Evolutionary conservation across 2,888 invertebrate species (phyloP).

Genomic region (Drosophila mulleri): DNA sequence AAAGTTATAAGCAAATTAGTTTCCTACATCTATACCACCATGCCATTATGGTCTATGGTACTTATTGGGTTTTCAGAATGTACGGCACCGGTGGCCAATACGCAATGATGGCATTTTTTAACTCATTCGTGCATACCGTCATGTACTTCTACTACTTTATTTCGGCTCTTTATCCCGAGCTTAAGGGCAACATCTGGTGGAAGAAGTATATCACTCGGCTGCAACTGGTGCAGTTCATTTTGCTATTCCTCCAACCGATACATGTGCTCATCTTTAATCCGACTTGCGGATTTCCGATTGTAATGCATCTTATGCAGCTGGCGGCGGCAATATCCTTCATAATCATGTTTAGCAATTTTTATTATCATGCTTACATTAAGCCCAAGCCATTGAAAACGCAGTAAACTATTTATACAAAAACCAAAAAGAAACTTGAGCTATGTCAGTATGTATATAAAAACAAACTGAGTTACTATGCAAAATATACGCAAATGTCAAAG

Average conservation of each 20-base stretch:
- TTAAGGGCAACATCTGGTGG: slow-evolving; percentile 86
- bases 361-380: slow-evolving; percentile 76
- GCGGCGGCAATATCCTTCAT: slow-evolving; percentile 86
- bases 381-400: slow-evolving; percentile 8
- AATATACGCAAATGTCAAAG: neutral
- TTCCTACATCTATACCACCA: slow-evolving; percentile 96
- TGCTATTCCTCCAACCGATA: slow-evolving; percentile 88
- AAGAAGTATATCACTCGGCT: slow-evolving; percentile 86
- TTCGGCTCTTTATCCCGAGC: slow-evolving; percentile 84
- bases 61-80: slow-evolving; percentile 90
- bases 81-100: slow-evolving; percentile 88
- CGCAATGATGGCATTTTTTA: slow-evolving; percentile 84
- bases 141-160: slow-evolving; percentile 86
- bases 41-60: slow-evolving; percentile 88
- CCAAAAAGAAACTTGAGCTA: neutral
- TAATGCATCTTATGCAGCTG: slow-evolving; percentile 86
- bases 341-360: slow-evolving; percentile 87
- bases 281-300: slow-evolving; percentile 86
- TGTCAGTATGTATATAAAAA: neutral
- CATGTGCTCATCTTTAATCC: slow-evolving; percentile 82
- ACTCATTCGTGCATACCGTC: slow-evolving; percentile 85
- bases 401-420: neutral
- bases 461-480: neutral
- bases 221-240: slow-evolving; percentile 87
- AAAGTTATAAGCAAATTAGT: slow-evolving; percentile 94